Evolutionary conservation across 2,113 vertebrate genomes (phyloP).

Genomic region (Meriones unguiculatus): DNA sequence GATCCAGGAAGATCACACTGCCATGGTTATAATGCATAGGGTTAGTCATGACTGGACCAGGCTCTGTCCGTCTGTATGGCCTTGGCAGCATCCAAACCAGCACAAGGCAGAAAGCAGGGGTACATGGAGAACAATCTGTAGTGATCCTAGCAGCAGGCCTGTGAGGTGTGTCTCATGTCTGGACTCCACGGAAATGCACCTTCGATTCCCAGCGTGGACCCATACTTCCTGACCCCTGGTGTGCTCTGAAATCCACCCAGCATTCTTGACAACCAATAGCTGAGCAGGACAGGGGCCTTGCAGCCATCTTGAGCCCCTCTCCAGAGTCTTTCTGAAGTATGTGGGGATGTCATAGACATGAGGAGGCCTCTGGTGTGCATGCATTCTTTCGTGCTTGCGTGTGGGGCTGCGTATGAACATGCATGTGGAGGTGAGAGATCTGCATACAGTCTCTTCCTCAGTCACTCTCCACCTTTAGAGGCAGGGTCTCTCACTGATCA

Average conservation of each 20-base stretch:
- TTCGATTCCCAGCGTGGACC: background rate
- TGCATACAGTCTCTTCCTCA: background rate
- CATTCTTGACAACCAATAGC: background rate
- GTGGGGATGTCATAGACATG: accelerated
- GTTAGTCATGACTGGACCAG: accelerated
- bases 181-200: accelerated
- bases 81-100: accelerated
- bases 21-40: background rate
- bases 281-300: accelerated
- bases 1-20: background rate
- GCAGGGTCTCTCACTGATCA: background rate
- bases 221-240: accelerated
- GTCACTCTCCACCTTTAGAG: background rate
- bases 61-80: background rate
- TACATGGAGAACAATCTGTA: accelerated
- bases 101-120: accelerated
- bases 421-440: too few species aligned
- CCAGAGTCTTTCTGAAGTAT: background rate
- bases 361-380: background rate
- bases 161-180: accelerated
- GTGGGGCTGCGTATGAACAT: background rate
- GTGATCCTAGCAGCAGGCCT: accelerated
- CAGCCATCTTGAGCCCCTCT: accelerated
- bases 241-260: background rate
- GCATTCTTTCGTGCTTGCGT: background rate